Conservation (phyloP, 2,113 vertebrate species). For the Ardeotis arabs region DNA sequence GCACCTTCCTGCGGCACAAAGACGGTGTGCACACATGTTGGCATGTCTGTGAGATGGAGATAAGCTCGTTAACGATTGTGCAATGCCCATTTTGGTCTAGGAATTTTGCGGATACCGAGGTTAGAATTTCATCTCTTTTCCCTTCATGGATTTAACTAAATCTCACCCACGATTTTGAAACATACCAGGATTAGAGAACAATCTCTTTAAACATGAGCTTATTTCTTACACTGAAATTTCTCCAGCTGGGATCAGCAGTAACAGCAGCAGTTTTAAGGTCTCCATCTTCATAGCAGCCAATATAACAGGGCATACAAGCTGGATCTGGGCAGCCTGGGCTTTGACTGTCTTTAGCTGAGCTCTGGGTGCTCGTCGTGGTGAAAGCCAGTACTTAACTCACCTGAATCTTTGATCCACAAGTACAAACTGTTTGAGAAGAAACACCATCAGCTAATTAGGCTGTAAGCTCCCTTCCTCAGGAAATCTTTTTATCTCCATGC, state of each 20-base stretch:
- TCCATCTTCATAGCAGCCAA: not conserved
- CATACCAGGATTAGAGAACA: not conserved
- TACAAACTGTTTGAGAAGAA: not conserved
- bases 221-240: not conserved
- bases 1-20: not conserved
- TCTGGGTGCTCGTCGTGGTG: not conserved
- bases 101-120: not conserved
- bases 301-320: not conserved
- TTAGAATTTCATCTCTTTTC: slow-evolving; percentile 7
- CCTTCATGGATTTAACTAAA: slow-evolving; percentile 37
- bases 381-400: not conserved
- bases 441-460: not conserved
- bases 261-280: not conserved
- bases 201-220: slow-evolving; percentile 29
- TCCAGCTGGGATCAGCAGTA: slow-evolving; percentile 7
- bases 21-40: accelerated
- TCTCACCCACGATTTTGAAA: slow-evolving; percentile 44
- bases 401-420: not conserved
- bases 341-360: slow-evolving; percentile 6
- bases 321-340: not conserved
- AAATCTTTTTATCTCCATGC: not conserved
- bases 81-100: not conserved
- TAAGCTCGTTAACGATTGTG: not conserved
- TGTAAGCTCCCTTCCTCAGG: not conserved
- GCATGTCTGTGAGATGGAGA: not conserved